Base-by-base conservation (phyloP, 2,113 vertebrate genomes). In the Tylochromis polylepis region DNA sequence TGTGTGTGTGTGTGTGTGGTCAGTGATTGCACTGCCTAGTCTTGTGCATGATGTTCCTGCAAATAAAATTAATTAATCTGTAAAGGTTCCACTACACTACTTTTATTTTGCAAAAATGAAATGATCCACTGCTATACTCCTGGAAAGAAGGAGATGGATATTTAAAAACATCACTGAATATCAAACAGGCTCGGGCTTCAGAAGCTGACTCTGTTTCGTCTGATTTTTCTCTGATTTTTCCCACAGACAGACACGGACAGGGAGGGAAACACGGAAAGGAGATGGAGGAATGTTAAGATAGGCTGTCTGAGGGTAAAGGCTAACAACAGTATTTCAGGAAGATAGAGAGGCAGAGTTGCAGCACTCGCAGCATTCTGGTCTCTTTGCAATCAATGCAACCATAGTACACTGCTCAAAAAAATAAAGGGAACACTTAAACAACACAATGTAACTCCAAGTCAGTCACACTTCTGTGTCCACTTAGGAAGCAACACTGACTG, bases 131-230 rank as follows among this genome's bases (percentile, higher is more conserved):
- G 51, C 27, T 34, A 53, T 3, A 24, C 27, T 12, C 31, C 14
- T 2, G 67, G 41, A 72, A 72, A 6, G 14, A 57, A 67, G 59
- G 15, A 87, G 53, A 31, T 11, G 49, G 81, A 12, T 18, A 5
- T 72, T 77, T 60, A 82, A 85, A 83, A 75, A 81, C 55, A 77
- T 82, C 36, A 81, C 1, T 22, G 14, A 60, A 84, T 84, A 85
- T 90, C 83, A 90, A 92, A 89, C 79, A 51, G 51, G 75, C 18
- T 84, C 57, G n/a, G 43, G 59, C 70, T 34, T 91, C 75, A 86
- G 86, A 89, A 81, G 84, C 56, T 84, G 60, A 58, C 27, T 89
- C 41, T 81, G 81, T 86, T 90, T 84, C 9, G 7, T 55, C 46
- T 43, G 57, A 20, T 83, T 65, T 62, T 22, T 49, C 85, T 87